Evolutionary conservation across 2,113 vertebrate species (phyloP).

Genomic region (Oreochromis aureus): DNA sequence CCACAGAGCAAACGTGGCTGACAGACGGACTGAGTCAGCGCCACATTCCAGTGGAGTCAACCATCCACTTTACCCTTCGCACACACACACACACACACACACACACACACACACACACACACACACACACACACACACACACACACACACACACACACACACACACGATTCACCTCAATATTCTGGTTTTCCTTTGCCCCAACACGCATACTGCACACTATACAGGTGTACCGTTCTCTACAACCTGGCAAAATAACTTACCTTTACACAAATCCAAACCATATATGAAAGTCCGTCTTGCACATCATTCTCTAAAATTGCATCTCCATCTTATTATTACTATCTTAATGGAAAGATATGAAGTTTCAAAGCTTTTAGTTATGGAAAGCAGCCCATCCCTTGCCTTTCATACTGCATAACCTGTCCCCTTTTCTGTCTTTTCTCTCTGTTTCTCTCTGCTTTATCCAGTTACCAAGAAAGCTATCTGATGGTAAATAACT

Average conservation of each 20-base stretch:
- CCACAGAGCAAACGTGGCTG: constrained; percentile 66
- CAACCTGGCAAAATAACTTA: background rate
- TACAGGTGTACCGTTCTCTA: constrained; percentile 11
- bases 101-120: constrained; percentile 2
- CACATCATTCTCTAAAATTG: background rate
- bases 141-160: constrained; percentile 13
- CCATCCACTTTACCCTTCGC: constrained; percentile 63
- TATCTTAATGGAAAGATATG: background rate
- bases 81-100: constrained; percentile 6
- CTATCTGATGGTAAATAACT: background rate
- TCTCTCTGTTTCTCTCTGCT: background rate
- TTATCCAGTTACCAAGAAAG: background rate
- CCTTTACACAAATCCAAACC: background rate
- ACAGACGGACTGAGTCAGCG: constrained; percentile 75
- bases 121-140: constrained; percentile 23
- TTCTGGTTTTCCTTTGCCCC: background rate
- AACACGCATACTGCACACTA: background rate
- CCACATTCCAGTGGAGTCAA: constrained; percentile 75
- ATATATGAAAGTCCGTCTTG: background rate
- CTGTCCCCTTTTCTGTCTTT: background rate
- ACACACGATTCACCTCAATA: background rate
- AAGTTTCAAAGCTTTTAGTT: background rate
- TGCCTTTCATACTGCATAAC: background rate
- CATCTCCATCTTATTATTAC: background rate
- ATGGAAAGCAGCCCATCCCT: background rate